Conservation (phyloP, 2,888 invertebrate species). For the Pristionchus maxplancki region DNA sequence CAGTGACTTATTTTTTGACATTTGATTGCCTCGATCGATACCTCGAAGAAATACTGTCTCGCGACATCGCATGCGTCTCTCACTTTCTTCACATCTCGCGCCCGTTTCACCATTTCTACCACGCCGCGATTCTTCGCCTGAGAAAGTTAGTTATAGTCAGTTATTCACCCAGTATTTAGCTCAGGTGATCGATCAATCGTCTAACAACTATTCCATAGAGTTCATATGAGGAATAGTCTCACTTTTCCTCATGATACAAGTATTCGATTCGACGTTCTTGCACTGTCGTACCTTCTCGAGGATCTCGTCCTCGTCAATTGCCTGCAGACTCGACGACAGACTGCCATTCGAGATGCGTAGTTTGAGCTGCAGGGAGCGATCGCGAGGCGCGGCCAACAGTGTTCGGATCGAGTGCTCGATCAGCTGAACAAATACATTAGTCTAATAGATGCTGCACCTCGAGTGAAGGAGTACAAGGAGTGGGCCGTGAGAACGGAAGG, state of each 20-base stretch:
- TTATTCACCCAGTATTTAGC: no score
- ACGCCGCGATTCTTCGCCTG: slow-evolving; percentile 27
- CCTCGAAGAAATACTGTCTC: slow-evolving; percentile 47
- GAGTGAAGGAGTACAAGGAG: no score
- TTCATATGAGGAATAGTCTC: no score
- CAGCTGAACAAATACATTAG: no score
- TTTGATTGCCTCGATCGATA: background rate
- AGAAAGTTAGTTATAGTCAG: slow-evolving; percentile 21
- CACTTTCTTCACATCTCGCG: slow-evolving; percentile 10
- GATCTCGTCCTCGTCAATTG: slow-evolving; percentile 43
- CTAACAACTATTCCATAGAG: no score
- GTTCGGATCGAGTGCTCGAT: slow-evolving; percentile 49
- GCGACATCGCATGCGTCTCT: slow-evolving; percentile 39
- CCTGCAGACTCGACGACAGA: background rate
- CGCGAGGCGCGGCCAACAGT: slow-evolving; percentile 1
- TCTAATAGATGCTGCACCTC: no score
- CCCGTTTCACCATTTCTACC: background rate
- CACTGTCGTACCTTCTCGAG: slow-evolving; percentile 13
- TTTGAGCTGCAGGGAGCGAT: slow-evolving; percentile 7
- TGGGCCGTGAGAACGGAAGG: no score
- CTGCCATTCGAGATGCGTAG: background rate
- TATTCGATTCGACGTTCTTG: no score
- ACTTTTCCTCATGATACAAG: no score
- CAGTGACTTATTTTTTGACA: no score
- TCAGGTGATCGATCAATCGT: no score